These are phyloP conservation scores for Arge pagana DNA, from an alignment of 2,888 invertebrate genomes.

Conservation along the genomic window DNA sequence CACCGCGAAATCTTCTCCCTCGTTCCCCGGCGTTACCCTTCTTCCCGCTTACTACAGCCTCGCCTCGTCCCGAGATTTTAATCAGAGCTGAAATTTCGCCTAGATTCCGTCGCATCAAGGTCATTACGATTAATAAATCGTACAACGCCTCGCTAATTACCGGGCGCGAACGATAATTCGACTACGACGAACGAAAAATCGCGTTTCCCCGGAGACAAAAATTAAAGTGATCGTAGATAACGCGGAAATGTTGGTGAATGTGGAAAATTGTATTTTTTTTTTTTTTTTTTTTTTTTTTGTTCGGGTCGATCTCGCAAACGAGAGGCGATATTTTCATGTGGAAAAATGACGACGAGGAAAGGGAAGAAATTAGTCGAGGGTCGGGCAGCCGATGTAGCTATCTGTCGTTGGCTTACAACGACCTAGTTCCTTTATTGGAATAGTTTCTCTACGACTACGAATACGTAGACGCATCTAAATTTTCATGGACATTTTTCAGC, in stretches of 20 bases:
- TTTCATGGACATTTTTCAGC: conserved; percentile 15
- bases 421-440: conserved; percentile 21
- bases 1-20: background rate
- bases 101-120: background rate
- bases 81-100: background rate
- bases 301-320: too few relatives aligned
- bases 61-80: background rate
- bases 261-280: too few relatives aligned
- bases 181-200: too few relatives aligned
- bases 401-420: background rate
- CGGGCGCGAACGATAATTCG: background rate
- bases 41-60: background rate
- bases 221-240: too few relatives aligned
- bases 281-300: too few relatives aligned
- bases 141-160: background rate
- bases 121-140: background rate
- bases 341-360: background rate
- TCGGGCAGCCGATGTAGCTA: conserved; percentile 4
- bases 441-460: too few relatives aligned
- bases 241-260: too few relatives aligned
- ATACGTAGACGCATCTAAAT: too few relatives aligned
- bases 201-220: too few relatives aligned
- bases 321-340: background rate
- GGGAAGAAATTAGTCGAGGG: background rate
- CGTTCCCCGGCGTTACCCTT: background rate